A percentile compares a stretch with the other conserved stretches of the same genome.
phyloP scores from a whole-genome alignment of 2,888 invertebrate genomes.

The Erynnis tages region DNA sequence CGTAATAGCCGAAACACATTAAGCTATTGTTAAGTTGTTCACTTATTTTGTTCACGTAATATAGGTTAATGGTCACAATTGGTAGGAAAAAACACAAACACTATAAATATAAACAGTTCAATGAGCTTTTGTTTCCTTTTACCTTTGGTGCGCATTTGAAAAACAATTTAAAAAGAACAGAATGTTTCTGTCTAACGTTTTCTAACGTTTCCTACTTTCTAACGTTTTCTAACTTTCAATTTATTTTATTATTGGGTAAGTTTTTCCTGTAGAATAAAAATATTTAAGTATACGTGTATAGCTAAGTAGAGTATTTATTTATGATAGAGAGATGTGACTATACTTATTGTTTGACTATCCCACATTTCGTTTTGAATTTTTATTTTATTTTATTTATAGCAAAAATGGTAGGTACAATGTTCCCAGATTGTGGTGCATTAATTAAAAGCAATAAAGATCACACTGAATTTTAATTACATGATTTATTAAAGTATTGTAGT shows the following conservation, averaged over 20 bases:
- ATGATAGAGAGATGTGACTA: too few relatives aligned
- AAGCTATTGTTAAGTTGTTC: slow-evolving; percentile 13
- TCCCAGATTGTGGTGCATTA: too few relatives aligned
- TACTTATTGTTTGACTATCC: too few relatives aligned
- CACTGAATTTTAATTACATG: too few relatives aligned
- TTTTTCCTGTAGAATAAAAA: too few relatives aligned
- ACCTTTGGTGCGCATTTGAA: background rate
- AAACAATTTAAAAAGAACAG: background rate
- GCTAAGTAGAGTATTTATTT: too few relatives aligned
- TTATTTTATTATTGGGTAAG: background rate
- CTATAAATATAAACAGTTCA: slow-evolving; percentile 9
- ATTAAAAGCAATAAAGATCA: too few relatives aligned
- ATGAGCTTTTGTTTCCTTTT: slow-evolving; percentile 4
- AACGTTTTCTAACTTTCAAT: background rate
- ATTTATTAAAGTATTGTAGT: too few relatives aligned
- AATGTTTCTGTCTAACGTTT: background rate
- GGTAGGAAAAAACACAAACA: slow-evolving; percentile 1
- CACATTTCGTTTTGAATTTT: too few relatives aligned
- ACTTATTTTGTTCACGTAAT: slow-evolving; percentile 9
- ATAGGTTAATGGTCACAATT: slow-evolving; percentile 11
- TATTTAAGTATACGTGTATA: too few relatives aligned
- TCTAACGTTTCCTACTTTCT: slow-evolving; percentile 2
- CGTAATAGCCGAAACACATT: slow-evolving; percentile 10
- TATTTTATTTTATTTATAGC: too few relatives aligned
- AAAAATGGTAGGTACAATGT: too few relatives aligned